Evolutionary conservation across 2,113 vertebrate genomes (phyloP).

Genomic region (Triplophysa rosa): DNA sequence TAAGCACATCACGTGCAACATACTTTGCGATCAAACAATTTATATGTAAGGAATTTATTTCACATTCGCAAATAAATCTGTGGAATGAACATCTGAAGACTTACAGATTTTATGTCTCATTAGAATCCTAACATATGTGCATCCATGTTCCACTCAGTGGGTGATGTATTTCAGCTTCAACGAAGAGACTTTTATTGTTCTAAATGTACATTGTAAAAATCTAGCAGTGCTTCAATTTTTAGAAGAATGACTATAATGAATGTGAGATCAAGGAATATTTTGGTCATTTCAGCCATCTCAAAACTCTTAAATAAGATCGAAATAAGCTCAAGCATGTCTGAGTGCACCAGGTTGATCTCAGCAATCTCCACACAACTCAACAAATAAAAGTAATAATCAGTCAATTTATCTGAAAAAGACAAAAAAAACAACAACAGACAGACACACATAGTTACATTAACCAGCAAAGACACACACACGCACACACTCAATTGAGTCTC

Average conservation of each 20-base stretch:
- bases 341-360: neutral
- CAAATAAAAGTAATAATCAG: neutral
- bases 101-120: neutral
- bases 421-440: neutral
- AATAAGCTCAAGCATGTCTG: neutral
- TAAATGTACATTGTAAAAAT: conserved; percentile 1
- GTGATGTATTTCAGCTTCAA: conserved; percentile 9
- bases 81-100: neutral
- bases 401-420: neutral
- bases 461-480: neutral
- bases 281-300: conserved; percentile 4
- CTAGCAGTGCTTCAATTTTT: neutral
- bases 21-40: neutral
- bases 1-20: neutral
- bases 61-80: conserved; percentile 16
- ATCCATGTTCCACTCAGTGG: neutral
- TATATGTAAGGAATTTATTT: neutral
- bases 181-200: neutral
- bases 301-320: neutral
- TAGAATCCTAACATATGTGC: conserved; percentile 21
- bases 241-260: neutral
- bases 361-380: neutral
- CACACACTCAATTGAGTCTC: conserved; percentile 15
- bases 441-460: neutral
- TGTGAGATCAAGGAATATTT: conserved; percentile 7